Evolutionary conservation across 2,113 vertebrate species (phyloP).

Genomic region (Chrysochloris asiatica): DNA sequence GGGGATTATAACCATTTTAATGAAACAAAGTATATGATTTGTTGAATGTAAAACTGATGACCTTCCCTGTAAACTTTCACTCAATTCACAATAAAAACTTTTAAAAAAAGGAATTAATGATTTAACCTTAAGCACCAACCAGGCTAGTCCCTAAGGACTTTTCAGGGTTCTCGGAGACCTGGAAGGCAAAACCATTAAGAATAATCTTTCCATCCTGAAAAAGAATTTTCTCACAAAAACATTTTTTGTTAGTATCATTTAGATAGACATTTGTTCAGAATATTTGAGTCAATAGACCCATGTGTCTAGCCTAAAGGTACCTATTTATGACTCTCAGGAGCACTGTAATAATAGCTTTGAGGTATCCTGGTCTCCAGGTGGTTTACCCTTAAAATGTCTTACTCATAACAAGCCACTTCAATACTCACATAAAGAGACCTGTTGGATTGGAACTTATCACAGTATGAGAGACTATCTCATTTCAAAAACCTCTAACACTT

Average conservation of each 20-base stretch:
- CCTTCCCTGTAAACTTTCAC: no score
- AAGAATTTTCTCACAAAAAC: constrained; percentile 36
- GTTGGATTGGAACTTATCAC: constrained; percentile 37
- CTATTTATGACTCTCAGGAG: constrained; percentile 44
- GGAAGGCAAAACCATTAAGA: background rate
- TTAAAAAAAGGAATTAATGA: background rate
- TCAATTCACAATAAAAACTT: no score
- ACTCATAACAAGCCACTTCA: constrained; percentile 20
- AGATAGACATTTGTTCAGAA: constrained; percentile 49
- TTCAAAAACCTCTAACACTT: constrained; percentile 56
- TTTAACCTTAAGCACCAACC: constrained; percentile 36
- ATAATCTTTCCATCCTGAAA: constrained; percentile 31
- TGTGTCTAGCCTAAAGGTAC: constrained; percentile 46
- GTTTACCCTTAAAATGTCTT: constrained; percentile 43
- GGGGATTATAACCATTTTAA: no score
- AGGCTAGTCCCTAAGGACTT: background rate
- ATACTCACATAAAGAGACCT: constrained; percentile 28
- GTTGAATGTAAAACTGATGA: no score
- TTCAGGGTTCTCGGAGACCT: constrained; percentile 19
- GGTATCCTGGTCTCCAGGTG: constrained; percentile 43
- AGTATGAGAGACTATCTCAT: constrained; percentile 57
- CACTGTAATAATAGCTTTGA: constrained; percentile 50
- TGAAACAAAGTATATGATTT: no score
- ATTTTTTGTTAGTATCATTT: constrained; percentile 58
- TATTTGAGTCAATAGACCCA: constrained; percentile 34